Base-by-base conservation (phyloP, 1,140 invertebrate genomes). In the Pantala flavescens region DNA sequence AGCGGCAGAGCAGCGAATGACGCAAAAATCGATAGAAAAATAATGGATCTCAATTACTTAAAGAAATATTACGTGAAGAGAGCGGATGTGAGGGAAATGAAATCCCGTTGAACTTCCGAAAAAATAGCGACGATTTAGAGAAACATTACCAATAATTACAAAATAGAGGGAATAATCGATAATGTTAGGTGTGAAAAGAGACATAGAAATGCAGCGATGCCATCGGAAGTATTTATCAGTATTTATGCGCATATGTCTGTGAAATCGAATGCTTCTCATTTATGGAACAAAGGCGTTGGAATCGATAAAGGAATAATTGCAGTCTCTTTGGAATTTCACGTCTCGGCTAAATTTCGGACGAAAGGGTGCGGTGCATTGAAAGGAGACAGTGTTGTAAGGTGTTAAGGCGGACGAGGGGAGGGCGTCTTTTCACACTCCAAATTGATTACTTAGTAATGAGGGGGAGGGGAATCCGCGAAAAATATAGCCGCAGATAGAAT, bases 401-500 rank as follows among this genome's bases (percentile, higher is more conserved):
- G 49, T 63, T 63, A 63, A 63, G 49, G 49, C 49, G 49, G 12
- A 21, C 3, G 12, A 12, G 49, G 14, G 12, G n/a, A 63, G 49
- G 49, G 3, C 49, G 49, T 63, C 49, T 63, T 63, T 63, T 63
- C 49, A 63, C 49, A 63, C 49, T 63, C 49, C 1, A 63, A 63
- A 63, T 63, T 63, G 49, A 63, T 63, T 63, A 63, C 49, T 63
- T 63, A 63, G 49, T 63, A 63, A 63, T 63, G 49, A 63, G 49
- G 49, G 49, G 49, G 12, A 9, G 12, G 49, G 12, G 12, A 63
- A 63, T 63, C 49, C 49, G 49, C 14, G 49, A 36, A 36, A 36
- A 36, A 36, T 36, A 36, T 36, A 5, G 28, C 28, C 28, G 28
- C 28, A 36, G 28, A 36, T 36, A 9, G 28, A 36, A 36, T 2